Base-by-base conservation (phyloP, 2,888 invertebrate genomes). In the Heteropelma amictum region DNA sequence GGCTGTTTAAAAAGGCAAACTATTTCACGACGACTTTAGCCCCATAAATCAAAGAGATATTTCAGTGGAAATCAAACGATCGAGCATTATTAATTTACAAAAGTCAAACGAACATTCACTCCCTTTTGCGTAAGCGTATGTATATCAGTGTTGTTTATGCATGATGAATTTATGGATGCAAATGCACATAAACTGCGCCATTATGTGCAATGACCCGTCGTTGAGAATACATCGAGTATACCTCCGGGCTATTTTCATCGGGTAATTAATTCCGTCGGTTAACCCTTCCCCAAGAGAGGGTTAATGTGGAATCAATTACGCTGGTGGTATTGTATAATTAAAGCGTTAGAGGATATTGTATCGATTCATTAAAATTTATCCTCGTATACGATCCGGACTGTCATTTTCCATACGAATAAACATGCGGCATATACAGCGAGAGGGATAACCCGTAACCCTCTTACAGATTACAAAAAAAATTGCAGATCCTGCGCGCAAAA, bases 271-370 rank as follows among this genome's bases (percentile, higher is more conserved):
- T 76, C 69, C 49, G 30, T 14, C 33, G 26, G 47, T 58, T 68
- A 56, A 51, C 56, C 64, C 60, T 70, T 58, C 35, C 28, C 30
- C 21, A 14, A 14, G 64, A 17, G 54, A 40, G 72, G 64, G 72
- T 72, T 76, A 76, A 72, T 76, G 65, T 76, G 69, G 63, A 76
- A 76, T 76, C 72, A 76, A 76, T 76, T 72, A 72, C 54, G 40
- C 64, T 30, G 56, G 64, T 47, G 76, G 40, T 68, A 49, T 53
- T 58, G 69, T 69, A 69, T 76, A 76, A 76, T 76, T 64, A 76
- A 69, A 76, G 72, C 76, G 70, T 72, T 69, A 61, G 65, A 60
- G 72, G 51, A 51, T 51, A 51, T 56, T n/a, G 64, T 60, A 61
- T 76, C 49, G 60, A 33, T 56, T 69, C 76, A 76, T 76, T 53